Evolutionary conservation across 2,113 vertebrate species (phyloP).

Genomic region (Alethe diademata): DNA sequence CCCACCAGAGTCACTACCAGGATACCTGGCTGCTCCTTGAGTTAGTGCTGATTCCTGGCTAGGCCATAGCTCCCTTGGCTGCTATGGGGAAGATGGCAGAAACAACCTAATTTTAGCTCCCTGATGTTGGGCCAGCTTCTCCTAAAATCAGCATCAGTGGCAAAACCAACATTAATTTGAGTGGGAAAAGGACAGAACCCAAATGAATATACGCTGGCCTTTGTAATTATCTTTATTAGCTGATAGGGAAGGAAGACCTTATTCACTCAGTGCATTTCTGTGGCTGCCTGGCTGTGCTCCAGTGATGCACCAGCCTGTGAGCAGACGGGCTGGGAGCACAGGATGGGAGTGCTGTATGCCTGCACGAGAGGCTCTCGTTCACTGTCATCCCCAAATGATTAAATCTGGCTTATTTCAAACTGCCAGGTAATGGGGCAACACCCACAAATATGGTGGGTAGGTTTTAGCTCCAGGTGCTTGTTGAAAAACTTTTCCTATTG

Average conservation of each 20-base stretch:
- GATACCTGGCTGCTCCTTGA: neutral
- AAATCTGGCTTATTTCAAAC: neutral
- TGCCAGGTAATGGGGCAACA: neutral
- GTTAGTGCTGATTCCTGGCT: neutral
- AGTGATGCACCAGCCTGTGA: slow-evolving; percentile 12
- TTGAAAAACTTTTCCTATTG: neutral
- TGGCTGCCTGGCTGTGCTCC: slow-evolving; percentile 35
- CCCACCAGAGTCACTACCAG: neutral
- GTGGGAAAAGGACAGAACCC: slow-evolving; percentile 31
- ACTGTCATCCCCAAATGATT: neutral
- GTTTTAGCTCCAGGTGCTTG: neutral
- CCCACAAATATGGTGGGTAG: neutral
- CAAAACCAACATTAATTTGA: slow-evolving; percentile 21
- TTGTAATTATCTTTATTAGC: slow-evolving; percentile 52
- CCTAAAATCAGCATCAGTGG: neutral
- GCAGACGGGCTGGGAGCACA: slow-evolving; percentile 30
- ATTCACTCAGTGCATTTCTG: slow-evolving; percentile 1
- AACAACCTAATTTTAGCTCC: neutral
- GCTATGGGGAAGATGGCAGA: neutral
- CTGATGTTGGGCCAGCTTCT: neutral
- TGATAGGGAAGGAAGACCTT: slow-evolving; percentile 38
- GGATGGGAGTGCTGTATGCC: neutral
- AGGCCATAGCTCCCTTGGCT: neutral
- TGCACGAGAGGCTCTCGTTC: neutral
- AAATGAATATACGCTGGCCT: neutral